A percentile compares a stretch with the other conserved stretches of the same genome.
Evolutionary conservation across 2,888 invertebrate species (phyloP).

Genomic region (Melinaea menophilus): DNA sequence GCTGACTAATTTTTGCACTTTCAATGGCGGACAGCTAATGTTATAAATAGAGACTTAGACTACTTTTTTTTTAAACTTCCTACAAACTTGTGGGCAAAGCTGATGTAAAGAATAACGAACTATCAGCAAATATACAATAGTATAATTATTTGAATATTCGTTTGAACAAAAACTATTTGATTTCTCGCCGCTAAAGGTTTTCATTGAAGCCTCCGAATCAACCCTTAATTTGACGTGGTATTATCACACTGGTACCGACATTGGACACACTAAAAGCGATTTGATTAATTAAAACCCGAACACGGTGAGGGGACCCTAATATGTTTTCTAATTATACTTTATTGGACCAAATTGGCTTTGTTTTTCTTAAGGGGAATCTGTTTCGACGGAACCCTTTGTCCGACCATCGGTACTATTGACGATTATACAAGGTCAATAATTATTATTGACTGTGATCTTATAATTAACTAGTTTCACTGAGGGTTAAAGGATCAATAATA

Average conservation of each 20-base stretch:
- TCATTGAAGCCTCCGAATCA: constrained; percentile 37
- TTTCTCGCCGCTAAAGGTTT: background rate
- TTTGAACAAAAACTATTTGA: background rate
- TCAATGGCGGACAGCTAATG: no score
- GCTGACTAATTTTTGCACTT: no score
- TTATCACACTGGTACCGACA: constrained; percentile 59
- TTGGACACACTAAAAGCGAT: constrained; percentile 46
- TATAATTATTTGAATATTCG: constrained; percentile 11
- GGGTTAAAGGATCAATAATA: constrained; percentile 41
- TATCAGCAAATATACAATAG: constrained; percentile 6
- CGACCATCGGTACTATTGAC: constrained; percentile 66
- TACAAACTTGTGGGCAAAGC: no score
- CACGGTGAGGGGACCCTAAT: constrained; percentile 68
- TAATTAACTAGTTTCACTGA: constrained; percentile 67
- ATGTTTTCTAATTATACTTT: constrained; percentile 72
- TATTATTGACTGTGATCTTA: constrained; percentile 70
- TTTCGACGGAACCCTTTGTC: constrained; percentile 62
- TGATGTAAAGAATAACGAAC: background rate
- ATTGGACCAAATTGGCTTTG: constrained; percentile 71
- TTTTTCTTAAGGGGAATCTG: constrained; percentile 58
- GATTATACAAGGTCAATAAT: constrained; percentile 76
- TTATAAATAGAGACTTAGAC: no score
- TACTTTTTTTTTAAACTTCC: no score
- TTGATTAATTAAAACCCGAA: constrained; percentile 68
- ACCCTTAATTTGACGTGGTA: constrained; percentile 52